These are phyloP conservation scores for Halcyon badia DNA, from an alignment of 2,797 vertebrate genomes.

Conservation along the genomic window DNA sequence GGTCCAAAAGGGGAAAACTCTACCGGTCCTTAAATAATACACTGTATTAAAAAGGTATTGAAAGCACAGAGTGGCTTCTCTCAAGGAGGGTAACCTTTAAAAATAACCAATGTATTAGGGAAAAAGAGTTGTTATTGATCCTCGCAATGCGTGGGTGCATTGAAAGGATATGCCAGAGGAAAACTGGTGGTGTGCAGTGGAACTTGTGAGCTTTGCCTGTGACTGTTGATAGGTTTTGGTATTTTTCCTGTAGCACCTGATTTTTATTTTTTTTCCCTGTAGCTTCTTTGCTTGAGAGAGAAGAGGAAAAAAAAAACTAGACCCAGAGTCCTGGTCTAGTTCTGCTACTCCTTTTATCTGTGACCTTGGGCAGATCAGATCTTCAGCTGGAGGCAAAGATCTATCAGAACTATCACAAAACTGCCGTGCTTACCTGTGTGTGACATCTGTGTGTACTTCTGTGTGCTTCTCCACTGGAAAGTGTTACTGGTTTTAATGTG, in stretches of 20 bases:
- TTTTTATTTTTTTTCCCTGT: not conserved
- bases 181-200: not conserved
- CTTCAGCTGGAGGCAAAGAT: not conserved
- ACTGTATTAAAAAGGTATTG: not conserved
- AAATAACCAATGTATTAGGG: not conserved
- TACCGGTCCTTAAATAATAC: not conserved
- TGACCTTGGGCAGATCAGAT: not conserved
- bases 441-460: not conserved
- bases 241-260: no score
- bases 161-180: not conserved
- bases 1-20: not conserved
- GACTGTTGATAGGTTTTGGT: not conserved
- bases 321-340: not conserved
- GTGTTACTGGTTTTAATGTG: not conserved
- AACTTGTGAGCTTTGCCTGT: not conserved
- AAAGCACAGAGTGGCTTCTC: not conserved
- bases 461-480: not conserved
- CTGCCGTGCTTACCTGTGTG: not conserved
- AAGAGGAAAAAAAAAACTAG: not conserved
- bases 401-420: not conserved
- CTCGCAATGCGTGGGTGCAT: not conserved
- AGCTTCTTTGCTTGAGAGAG: not conserved
- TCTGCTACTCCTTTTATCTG: not conserved
- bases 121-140: slow-evolving; percentile 14
- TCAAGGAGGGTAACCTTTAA: not conserved